Base-by-base conservation (phyloP, 2,888 invertebrate genomes). In the Drosophila kambysellisi region DNA sequence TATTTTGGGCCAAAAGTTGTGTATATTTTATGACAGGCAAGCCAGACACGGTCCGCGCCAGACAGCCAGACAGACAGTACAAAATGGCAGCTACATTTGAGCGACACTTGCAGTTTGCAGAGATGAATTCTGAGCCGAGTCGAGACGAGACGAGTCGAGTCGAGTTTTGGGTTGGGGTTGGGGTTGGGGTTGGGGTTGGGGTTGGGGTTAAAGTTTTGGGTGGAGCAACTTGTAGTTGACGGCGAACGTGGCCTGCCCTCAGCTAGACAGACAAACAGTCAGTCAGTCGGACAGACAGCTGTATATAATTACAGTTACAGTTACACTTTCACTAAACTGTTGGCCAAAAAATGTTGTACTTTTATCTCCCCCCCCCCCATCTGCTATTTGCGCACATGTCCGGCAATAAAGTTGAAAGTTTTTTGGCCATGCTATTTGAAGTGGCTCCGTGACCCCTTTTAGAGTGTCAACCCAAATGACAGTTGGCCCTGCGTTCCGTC, bases 291-390 rank as follows among this genome's bases (percentile, higher is more conserved):
- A 75, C 75, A 63, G 61, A 33, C 71, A 72, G 62, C 84, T 89
- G 88, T 83, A 82, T 89, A 89, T 90, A 87, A 87, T 90, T 87
- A 87, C 89, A 87, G 88, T 87, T 79, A 76, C 84, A 89, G 89
- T 86, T 90, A 90, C 88, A 90, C 91, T 88, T 88, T 90, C 88
- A 89, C 91, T 90, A 65, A 76, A 74, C 70, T 78, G 78, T 57
- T 56, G 56, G 69, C 56, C 74, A 74, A 66, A 75, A 58, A 71
- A 69, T 39, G 8, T 8, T 20, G 20, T 29, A 59, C 25, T 33
- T 29, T 30, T 32, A 29, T 66, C 30, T n/a, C 17, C 60, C 61
- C 25, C 25, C 25, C 25, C 30, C n/a, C 17, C 60, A 58, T 51
- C 48, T 25, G 25, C 17, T 7, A 4, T 46, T 43, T 52, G 15